A percentile compares a stretch with the other conserved stretches of the same genome.
Conservation (phyloP, 2,888 invertebrate species). For the Gisinianus flammeolus region DNA sequence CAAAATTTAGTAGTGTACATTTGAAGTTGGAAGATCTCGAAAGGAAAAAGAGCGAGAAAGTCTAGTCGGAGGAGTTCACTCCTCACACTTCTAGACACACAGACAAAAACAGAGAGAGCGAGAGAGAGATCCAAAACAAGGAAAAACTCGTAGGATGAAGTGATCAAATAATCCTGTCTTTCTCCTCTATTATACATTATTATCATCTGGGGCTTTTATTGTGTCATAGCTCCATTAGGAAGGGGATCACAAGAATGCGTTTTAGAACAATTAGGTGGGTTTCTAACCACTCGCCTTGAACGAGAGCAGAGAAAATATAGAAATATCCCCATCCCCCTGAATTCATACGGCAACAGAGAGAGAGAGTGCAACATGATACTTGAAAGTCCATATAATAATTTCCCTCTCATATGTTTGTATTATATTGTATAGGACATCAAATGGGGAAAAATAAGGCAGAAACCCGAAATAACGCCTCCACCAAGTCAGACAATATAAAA, state of each 20-base stretch:
- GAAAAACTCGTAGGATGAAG: conserved; percentile 21
- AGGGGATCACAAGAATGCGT: conserved; percentile 24
- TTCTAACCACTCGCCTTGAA: conserved; percentile 5
- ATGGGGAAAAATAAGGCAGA: too few relatives aligned
- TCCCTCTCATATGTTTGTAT: not conserved
- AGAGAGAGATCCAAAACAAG: not conserved
- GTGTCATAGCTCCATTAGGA: conserved; percentile 28
- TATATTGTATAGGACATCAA: not conserved
- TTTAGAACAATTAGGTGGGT: conserved; percentile 28
- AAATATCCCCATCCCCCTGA: not conserved
- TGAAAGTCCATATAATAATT: not conserved
- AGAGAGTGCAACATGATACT: not conserved
- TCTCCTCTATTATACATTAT: conserved; percentile 23
- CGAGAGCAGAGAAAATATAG: not conserved
- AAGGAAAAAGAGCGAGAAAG: not conserved
- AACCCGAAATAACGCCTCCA: not conserved
- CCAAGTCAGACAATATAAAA: not conserved
- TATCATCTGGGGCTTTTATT: conserved; percentile 30
- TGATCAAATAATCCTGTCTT: conserved; percentile 33
- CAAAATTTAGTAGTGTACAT: not conserved
- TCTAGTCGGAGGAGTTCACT: not conserved
- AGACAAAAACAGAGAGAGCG: not conserved
- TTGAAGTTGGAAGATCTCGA: not conserved
- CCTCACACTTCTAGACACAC: not conserved
- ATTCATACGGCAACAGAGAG: not conserved